phyloP scores from a whole-genome alignment of 2,888 invertebrate species.

The Digitonthophagus gazella region DNA sequence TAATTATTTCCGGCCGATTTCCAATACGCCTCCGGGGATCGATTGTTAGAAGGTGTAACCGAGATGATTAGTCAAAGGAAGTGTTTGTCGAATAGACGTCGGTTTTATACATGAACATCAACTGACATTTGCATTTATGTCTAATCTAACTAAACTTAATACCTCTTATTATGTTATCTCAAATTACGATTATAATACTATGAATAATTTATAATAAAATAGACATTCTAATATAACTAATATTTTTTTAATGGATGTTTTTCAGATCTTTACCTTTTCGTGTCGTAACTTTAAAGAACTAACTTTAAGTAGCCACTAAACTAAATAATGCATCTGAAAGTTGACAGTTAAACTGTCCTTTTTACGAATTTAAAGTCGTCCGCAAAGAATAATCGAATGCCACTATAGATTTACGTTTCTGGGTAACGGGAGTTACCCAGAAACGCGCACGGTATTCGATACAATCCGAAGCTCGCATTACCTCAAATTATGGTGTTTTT shows the following conservation, averaged over 20 bases:
- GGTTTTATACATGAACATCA: background rate
- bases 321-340: background rate
- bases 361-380: background rate
- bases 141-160: too few relatives aligned
- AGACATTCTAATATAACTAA: too few relatives aligned
- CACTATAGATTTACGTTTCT: background rate
- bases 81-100: background rate
- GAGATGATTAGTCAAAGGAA: background rate
- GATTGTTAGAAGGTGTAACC: background rate
- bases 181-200: too few relatives aligned
- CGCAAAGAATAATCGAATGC: background rate
- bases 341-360: background rate
- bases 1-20: conserved; percentile 14
- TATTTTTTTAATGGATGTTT: too few relatives aligned
- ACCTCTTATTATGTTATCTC: too few relatives aligned
- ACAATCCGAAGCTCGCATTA: background rate
- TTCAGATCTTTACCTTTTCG: background rate
- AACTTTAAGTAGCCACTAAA: background rate
- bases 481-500: background rate
- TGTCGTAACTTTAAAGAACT: background rate
- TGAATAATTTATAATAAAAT: too few relatives aligned
- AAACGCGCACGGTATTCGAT: background rate
- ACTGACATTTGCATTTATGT: too few relatives aligned
- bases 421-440: background rate
- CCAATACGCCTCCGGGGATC: conserved; percentile 8